Evolutionary conservation across 2,113 vertebrate genomes (phyloP).

Genomic region (Rhinichthys klamathensis): DNA sequence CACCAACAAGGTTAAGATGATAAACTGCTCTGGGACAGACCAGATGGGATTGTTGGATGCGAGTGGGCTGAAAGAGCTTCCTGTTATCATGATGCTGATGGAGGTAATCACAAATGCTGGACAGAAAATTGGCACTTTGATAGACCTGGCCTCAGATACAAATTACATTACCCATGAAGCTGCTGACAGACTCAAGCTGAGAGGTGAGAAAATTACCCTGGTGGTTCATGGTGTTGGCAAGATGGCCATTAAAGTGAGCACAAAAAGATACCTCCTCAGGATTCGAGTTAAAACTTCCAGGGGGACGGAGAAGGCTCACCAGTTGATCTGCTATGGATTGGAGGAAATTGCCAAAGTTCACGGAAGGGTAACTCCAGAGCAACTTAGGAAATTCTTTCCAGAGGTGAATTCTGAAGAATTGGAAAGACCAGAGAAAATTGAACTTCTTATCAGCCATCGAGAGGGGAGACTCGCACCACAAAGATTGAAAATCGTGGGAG

Average conservation of each 20-base stretch:
- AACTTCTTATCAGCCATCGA: too few relatives aligned
- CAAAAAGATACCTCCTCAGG: neutral
- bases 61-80: neutral
- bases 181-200: neutral
- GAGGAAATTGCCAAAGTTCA: conserved; percentile 48
- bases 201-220: neutral
- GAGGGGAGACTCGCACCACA: conserved; percentile 46
- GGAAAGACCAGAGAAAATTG: neutral
- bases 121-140: neutral
- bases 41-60: neutral
- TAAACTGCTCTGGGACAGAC: neutral
- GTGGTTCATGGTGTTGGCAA: neutral
- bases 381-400: conserved; percentile 36
- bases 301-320: neutral
- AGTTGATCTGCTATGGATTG: conserved; percentile 41
- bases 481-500: conserved; percentile 24
- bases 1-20: neutral
- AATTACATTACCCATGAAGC: neutral
- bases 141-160: neutral
- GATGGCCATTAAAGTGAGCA: neutral
- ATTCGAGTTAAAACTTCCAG: neutral
- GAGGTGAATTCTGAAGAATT: conserved; percentile 2
- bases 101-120: neutral
- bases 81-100: conserved; percentile 10
- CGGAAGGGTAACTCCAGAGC: neutral